These are phyloP conservation scores for Belgica antarctica DNA, from an alignment of 2,888 invertebrate genomes.

Conservation along the genomic window DNA sequence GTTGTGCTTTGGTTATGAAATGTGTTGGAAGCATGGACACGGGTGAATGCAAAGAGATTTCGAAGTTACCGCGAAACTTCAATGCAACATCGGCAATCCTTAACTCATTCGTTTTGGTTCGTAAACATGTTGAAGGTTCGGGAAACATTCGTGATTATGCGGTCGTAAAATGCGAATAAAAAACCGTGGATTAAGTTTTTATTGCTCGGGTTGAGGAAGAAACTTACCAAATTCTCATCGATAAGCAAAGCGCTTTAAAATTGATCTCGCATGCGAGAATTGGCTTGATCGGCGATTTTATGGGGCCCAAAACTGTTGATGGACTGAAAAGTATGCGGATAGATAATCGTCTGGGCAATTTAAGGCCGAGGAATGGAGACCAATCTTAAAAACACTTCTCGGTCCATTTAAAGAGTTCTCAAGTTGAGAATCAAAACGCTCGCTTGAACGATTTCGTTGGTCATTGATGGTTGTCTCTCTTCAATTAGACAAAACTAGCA, in stretches of 20 bases:
- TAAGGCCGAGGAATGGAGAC: background rate
- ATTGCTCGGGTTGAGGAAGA: background rate
- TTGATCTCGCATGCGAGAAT: background rate
- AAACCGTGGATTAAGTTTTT: background rate
- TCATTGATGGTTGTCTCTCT: background rate
- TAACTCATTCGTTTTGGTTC: no score
- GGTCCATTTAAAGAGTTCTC: background rate
- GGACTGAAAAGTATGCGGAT: background rate
- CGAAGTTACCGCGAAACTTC: no score
- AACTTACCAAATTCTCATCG: background rate
- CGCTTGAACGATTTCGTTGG: background rate
- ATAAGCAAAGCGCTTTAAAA: no score
- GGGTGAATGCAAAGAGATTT: no score
- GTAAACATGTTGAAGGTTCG: no score
- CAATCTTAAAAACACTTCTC: background rate
- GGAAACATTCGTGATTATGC: no score
- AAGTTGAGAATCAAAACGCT: no score
- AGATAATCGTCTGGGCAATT: constrained; percentile 1
- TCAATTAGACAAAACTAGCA: background rate
- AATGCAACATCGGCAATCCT: no score
- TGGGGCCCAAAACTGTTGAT: background rate
- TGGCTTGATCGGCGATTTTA: background rate
- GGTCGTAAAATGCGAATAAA: no score
- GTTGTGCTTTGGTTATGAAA: no score
- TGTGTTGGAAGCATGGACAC: no score